Base-by-base conservation (phyloP, 2,797 vertebrate genomes). In the Catostomus latipinnis region DNA sequence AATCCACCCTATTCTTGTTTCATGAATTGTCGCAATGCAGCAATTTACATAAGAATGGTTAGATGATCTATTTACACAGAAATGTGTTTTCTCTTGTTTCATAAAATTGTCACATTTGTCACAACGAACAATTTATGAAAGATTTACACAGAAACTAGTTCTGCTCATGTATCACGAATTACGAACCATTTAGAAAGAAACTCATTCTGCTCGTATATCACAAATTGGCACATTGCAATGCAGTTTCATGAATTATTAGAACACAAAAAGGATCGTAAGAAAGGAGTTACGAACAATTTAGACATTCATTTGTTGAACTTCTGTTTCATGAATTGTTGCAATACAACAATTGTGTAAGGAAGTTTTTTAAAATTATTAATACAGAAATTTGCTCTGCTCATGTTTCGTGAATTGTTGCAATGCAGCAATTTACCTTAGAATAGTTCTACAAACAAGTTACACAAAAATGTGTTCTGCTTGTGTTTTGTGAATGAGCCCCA, bases 401-500 rank as follows among this genome's bases (percentile, higher is more conserved):
- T 13, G 7, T 45, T 22, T 22, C 10, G 4, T 4, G 34, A 34
- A 34, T 34, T 34, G 34, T 34, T 34, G 34, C 2, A 34, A 34
- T 53, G 52, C 8, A 8, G 52, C 12, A 48, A 54, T 54, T 14
- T 43, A n/a, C 8, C 5, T 2, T 16, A 5, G 7, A 34, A 34
- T 5, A 5, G 1, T 34, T 70, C 6, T 2, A 54, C 7, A 54
- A 43, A n/a, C 34, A 1, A 14, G 14, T 18, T 58, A 18, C 43
- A 46, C 34, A 45, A 34, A 71, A 71, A 57, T 46, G 50, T 34
- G 34, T 34, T 78, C 48, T 0, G n/a, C 49, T 78, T 7, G 6
- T 14, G 74, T 62, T 52, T 78, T 7, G 53, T 9, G 48, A 78
- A 62, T 7, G 8, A 78, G 18, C 56, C 7, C 6, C 22, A 34